phyloP scores from a whole-genome alignment of 2,113 vertebrate species.

The Aptenodytes forsteri region DNA sequence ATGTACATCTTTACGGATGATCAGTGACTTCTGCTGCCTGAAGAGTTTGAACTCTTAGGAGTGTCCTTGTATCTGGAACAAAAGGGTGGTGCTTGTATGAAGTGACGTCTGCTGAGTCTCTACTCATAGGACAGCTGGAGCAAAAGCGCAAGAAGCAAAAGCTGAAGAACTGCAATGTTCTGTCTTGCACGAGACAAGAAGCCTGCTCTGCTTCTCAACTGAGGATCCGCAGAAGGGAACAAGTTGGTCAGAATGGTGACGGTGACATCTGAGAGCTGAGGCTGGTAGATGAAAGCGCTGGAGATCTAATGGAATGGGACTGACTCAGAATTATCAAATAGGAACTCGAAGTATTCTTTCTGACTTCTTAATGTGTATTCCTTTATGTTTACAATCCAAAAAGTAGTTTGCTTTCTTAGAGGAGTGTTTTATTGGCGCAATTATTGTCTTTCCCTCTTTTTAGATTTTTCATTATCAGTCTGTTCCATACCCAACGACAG shows the following conservation, averaged over 20 bases:
- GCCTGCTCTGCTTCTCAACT: not conserved
- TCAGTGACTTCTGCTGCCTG: not conserved
- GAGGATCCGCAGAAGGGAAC: not conserved
- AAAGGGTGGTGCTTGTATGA: not conserved
- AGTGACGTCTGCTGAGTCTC: not conserved
- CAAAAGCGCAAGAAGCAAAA: not conserved
- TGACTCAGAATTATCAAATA: not conserved
- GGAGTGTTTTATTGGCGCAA: not conserved
- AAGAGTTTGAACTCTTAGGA: not conserved
- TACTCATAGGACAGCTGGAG: not conserved
- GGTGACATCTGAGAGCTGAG: not conserved
- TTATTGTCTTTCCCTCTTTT: not conserved
- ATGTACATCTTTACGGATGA: not conserved
- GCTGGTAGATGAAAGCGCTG: not conserved
- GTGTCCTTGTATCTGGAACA: not conserved
- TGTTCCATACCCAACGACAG: slow-evolving; percentile 67
- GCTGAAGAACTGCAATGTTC: not conserved
- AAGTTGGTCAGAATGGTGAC: no score
- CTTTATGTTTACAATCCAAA: not conserved
- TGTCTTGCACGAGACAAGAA: not conserved
- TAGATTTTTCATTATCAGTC: slow-evolving; percentile 91
- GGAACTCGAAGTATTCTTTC: not conserved
- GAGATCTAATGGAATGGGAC: not conserved
- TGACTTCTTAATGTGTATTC: not conserved
- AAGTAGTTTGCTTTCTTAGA: not conserved